These are phyloP conservation scores for Pluvialis apricaria DNA, from an alignment of 2,113 vertebrate genomes.

Conservation along the genomic window DNA sequence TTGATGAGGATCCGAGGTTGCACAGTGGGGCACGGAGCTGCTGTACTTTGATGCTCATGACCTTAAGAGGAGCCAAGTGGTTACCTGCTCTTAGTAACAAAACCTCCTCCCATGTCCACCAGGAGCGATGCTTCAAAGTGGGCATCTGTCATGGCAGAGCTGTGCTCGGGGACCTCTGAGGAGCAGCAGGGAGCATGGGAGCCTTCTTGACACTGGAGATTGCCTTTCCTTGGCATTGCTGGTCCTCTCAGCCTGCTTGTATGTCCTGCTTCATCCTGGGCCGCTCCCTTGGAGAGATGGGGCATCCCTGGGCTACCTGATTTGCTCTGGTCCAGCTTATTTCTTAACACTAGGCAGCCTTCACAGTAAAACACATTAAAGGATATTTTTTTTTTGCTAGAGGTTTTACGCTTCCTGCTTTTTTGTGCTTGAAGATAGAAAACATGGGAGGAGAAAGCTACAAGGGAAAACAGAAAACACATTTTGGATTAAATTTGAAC, in stretches of 20 bases:
- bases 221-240: neutral
- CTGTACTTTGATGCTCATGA: neutral
- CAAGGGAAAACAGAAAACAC: slow-evolving; percentile 31
- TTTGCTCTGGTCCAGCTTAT: neutral
- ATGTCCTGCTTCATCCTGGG: neutral
- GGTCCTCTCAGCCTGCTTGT: neutral
- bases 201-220: neutral
- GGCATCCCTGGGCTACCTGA: neutral
- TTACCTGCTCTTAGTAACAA: neutral
- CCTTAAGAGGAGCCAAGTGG: neutral
- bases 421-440: slow-evolving; percentile 17
- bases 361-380: slow-evolving; percentile 27
- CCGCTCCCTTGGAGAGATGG: neutral
- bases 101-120: fast-evolving
- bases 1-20: neutral
- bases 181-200: neutral
- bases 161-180: neutral
- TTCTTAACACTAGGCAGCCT: neutral
- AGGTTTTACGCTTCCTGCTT: slow-evolving; percentile 33
- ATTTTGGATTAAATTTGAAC: slow-evolving; percentile 34
- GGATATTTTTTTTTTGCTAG: slow-evolving; percentile 23
- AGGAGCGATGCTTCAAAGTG: neutral
- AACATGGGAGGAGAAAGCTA: slow-evolving; percentile 7
- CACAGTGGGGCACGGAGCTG: neutral
- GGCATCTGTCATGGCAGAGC: neutral